These are phyloP conservation scores for Acrossocheilus wenchowensis DNA, from an alignment of 2,797 vertebrate species.

Conservation along the genomic window DNA sequence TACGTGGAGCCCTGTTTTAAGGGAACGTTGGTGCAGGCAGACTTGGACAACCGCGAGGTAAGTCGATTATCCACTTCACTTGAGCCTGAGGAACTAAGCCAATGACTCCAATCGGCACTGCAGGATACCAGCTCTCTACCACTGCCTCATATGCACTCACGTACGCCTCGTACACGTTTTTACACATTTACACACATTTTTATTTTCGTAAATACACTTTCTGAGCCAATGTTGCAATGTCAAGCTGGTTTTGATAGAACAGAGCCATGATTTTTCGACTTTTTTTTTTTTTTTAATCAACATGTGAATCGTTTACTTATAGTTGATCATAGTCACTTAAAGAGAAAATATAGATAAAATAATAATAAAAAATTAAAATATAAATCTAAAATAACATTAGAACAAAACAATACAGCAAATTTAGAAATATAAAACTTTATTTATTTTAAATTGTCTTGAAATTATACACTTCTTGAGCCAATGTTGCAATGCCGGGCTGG, in stretches of 20 bases:
- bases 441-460: no score
- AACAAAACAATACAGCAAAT: not conserved
- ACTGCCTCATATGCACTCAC: slow-evolving; percentile 25
- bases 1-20: slow-evolving; percentile 95
- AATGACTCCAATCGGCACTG: slow-evolving; percentile 29
- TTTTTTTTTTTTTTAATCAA: no score
- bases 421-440: no score
- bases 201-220: not conserved
- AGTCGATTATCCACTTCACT: slow-evolving; percentile 66
- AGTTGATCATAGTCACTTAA: no score
- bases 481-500: not conserved
- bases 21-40: slow-evolving; percentile 93
- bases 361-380: no score
- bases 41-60: slow-evolving; percentile 96
- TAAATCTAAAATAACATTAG: not conserved
- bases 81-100: slow-evolving; percentile 52
- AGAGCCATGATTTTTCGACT: no score
- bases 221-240: not conserved
- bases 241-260: not conserved
- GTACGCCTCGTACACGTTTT: not conserved
- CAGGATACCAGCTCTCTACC: slow-evolving; percentile 24
- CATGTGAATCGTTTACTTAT: no score
- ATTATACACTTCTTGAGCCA: not conserved
- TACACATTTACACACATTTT: not conserved
- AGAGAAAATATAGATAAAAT: no score